Conservation (phyloP, 1,140 invertebrate species). For the Drosophila littoralis region DNA sequence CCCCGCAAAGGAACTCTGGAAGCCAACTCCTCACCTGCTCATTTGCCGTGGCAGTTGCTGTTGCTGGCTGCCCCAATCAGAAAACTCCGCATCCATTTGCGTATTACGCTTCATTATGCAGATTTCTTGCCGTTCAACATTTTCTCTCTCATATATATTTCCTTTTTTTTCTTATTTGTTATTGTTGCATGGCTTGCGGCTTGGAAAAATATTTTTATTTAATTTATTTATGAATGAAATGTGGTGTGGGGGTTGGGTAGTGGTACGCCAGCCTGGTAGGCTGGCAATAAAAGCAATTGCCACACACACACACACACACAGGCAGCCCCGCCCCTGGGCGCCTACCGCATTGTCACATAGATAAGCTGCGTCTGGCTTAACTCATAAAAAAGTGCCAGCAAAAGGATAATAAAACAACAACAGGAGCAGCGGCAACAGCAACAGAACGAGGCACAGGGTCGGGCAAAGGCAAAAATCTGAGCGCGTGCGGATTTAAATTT, state of each 20-base stretch:
- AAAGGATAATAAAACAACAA: slow-evolving; percentile 75
- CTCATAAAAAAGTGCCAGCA: slow-evolving; percentile 79
- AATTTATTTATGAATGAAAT: slow-evolving; percentile 81
- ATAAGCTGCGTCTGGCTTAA: slow-evolving; percentile 82
- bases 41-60: background rate
- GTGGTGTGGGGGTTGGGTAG: slow-evolving; percentile 18
- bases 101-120: slow-evolving; percentile 82
- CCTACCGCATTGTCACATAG: slow-evolving; percentile 82
- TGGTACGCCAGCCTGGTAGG: slow-evolving; percentile 34
- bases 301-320: slow-evolving; percentile 31
- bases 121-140: slow-evolving; percentile 66
- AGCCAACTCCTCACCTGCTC: background rate
- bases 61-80: slow-evolving; percentile 54
- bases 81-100: slow-evolving; percentile 70
- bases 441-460: slow-evolving; percentile 16
- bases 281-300: slow-evolving; percentile 67
- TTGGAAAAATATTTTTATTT: slow-evolving; percentile 83
- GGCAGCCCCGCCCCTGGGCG: slow-evolving; percentile 42
- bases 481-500: slow-evolving; percentile 79
- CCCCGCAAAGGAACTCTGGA: background rate
- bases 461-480: slow-evolving; percentile 37
- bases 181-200: slow-evolving; percentile 81
- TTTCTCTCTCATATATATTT: slow-evolving; percentile 30
- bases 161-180: slow-evolving; percentile 64
- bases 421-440: slow-evolving; percentile 36